These are phyloP conservation scores for Coendou prehensilis DNA, from an alignment of 2,797 vertebrate genomes.

Conservation along the genomic window DNA sequence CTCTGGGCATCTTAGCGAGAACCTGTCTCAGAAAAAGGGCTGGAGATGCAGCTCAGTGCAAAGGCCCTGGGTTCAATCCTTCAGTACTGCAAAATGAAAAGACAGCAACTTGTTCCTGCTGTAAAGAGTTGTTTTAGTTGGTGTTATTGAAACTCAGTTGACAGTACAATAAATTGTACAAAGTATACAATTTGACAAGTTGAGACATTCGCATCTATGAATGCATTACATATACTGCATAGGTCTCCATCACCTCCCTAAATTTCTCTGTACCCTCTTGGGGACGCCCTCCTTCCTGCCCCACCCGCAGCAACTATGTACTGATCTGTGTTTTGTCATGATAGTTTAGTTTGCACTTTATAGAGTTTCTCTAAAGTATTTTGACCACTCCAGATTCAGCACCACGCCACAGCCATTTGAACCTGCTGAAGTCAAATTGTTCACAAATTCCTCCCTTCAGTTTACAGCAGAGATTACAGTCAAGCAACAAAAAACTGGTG, in stretches of 20 bases:
- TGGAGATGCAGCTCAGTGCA: background rate
- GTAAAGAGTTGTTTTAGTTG: background rate
- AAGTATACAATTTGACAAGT: background rate
- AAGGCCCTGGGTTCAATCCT: background rate
- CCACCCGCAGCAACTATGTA: background rate
- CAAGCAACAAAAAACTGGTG: conserved; percentile 24
- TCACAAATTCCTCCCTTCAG: background rate
- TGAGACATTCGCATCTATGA: background rate
- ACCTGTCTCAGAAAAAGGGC: background rate
- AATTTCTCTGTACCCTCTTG: background rate
- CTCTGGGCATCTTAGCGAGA: background rate
- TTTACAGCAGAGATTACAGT: conserved; percentile 17
- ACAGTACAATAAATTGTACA: conserved; percentile 38
- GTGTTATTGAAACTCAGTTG: conserved; percentile 55
- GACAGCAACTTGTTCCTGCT: conserved; percentile 3
- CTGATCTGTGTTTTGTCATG: background rate
- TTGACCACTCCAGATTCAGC: background rate
- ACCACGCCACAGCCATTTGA: background rate
- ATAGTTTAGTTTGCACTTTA: conserved; percentile 21
- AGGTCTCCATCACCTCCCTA: background rate
- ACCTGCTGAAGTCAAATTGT: background rate
- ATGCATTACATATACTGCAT: conserved; percentile 34
- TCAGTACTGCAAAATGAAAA: background rate
- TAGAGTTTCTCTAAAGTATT: conserved; percentile 2
- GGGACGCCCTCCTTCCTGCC: background rate